Percentiles rank a stretch among this genome's conserved stretches.
These are phyloP conservation scores for Polydesmus complanatus DNA, from an alignment of 2,888 invertebrate species.

Conservation along the genomic window DNA sequence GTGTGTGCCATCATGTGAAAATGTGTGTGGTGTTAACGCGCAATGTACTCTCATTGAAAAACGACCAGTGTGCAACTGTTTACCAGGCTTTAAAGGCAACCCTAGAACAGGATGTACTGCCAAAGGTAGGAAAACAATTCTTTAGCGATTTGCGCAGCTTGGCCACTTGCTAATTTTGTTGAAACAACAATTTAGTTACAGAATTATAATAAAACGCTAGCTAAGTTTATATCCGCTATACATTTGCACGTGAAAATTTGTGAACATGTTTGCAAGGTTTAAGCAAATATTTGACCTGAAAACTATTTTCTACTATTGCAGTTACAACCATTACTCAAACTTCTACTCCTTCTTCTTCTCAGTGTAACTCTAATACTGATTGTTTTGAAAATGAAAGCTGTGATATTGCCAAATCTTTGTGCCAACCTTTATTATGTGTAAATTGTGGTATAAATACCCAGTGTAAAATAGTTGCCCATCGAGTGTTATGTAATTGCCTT, in stretches of 20 bases:
- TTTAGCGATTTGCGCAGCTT: not conserved
- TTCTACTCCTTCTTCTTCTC: constrained; percentile 3
- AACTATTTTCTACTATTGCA: not conserved
- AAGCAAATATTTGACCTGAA: not conserved
- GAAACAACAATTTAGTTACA: no score
- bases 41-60: constrained; percentile 49
- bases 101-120: constrained; percentile 33
- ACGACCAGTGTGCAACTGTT: constrained; percentile 51
- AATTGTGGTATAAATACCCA: constrained; percentile 32
- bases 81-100: constrained; percentile 56
- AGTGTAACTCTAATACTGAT: constrained; percentile 20
- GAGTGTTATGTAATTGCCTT: constrained; percentile 64
- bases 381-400: constrained; percentile 19
- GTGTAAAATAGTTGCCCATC: constrained; percentile 57
- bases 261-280: not conserved
- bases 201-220: not conserved
- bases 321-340: not conserved
- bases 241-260: not conserved
- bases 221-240: not conserved
- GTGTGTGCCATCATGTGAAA: constrained; percentile 48
- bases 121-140: constrained; percentile 17
- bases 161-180: not conserved
- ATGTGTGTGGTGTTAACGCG: constrained; percentile 68
- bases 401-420: constrained; percentile 22
- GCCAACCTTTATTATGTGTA: constrained; percentile 31